These are phyloP conservation scores for Drosophila kohkoa DNA, from an alignment of 1,140 invertebrate genomes.

Conservation along the genomic window DNA sequence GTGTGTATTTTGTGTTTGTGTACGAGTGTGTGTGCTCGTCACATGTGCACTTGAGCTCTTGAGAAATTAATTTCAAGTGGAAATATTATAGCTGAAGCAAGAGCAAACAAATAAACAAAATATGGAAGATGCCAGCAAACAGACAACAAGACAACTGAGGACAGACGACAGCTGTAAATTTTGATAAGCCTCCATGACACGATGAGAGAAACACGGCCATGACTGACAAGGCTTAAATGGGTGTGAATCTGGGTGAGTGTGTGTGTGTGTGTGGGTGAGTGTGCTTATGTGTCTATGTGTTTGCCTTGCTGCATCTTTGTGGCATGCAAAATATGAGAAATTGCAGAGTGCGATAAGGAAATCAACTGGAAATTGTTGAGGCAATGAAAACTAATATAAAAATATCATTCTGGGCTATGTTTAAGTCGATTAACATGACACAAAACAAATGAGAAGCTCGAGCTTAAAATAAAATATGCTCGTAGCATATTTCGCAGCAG, in stretches of 20 bases:
- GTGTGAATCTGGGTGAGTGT: slow-evolving; percentile 16
- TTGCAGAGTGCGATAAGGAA: slow-evolving; percentile 11
- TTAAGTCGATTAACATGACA: background rate
- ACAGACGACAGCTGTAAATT: slow-evolving; percentile 56
- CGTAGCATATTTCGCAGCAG: slow-evolving; percentile 4
- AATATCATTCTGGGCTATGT: too few relatives aligned
- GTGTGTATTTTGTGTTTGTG: background rate
- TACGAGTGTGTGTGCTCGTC: slow-evolving; percentile 50
- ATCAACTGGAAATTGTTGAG: background rate
- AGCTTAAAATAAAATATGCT: background rate
- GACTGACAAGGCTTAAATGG: slow-evolving; percentile 40
- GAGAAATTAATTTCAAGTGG: slow-evolving; percentile 83
- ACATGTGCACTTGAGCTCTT: slow-evolving; percentile 81
- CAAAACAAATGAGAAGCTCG: too few relatives aligned
- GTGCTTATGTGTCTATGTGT: slow-evolving; percentile 5
- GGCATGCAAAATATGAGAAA: background rate
- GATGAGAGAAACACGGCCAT: slow-evolving; percentile 29
- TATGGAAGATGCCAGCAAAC: slow-evolving; percentile 51
- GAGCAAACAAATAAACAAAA: slow-evolving; percentile 77
- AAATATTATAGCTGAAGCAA: slow-evolving; percentile 69
- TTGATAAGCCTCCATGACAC: slow-evolving; percentile 51
- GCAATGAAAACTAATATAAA: background rate
- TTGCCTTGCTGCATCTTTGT: background rate
- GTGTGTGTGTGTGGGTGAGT: slow-evolving; percentile 10
- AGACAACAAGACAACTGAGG: slow-evolving; percentile 7